phyloP scores from a whole-genome alignment of 2,888 invertebrate genomes.

The Tachina fera region DNA sequence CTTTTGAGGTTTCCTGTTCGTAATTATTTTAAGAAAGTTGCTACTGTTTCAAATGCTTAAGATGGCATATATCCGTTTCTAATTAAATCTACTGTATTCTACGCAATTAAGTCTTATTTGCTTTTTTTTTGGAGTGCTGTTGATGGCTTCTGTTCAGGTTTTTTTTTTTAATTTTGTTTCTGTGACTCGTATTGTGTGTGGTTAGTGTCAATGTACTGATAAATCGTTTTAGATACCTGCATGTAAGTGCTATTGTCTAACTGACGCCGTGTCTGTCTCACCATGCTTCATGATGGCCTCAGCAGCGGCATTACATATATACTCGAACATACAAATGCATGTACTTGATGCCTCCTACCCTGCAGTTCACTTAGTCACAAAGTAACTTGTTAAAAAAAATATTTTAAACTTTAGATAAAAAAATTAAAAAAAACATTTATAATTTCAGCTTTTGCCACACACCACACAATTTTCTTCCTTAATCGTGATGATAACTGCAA shows the following conservation, averaged over 20 bases:
- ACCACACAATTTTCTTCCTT: neutral
- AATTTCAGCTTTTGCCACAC: too few species aligned
- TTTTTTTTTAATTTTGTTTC: slow-evolving; percentile 9
- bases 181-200: slow-evolving; percentile 48
- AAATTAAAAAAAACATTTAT: too few species aligned
- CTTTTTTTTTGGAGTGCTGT: neutral
- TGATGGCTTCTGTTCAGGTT: slow-evolving; percentile 3
- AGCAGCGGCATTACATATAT: neutral
- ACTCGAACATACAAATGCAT: neutral
- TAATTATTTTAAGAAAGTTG: neutral
- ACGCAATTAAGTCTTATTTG: neutral
- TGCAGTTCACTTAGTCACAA: neutral
- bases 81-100: slow-evolving; percentile 25
- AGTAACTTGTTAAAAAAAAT: too few species aligned
- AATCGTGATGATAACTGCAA: too few species aligned
- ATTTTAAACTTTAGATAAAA: too few species aligned
- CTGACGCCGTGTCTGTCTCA: slow-evolving; percentile 43
- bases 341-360: slow-evolving; percentile 10
- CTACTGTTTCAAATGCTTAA: neutral
- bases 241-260: slow-evolving; percentile 67
- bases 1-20: too few species aligned
- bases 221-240: slow-evolving; percentile 71
- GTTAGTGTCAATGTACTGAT: slow-evolving; percentile 70
- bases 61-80: neutral
- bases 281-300: neutral